A percentile compares a stretch with the other conserved stretches of the same genome.
Conservation (phyloP, 2,113 vertebrate species). For the Anas platyrhynchos region DNA sequence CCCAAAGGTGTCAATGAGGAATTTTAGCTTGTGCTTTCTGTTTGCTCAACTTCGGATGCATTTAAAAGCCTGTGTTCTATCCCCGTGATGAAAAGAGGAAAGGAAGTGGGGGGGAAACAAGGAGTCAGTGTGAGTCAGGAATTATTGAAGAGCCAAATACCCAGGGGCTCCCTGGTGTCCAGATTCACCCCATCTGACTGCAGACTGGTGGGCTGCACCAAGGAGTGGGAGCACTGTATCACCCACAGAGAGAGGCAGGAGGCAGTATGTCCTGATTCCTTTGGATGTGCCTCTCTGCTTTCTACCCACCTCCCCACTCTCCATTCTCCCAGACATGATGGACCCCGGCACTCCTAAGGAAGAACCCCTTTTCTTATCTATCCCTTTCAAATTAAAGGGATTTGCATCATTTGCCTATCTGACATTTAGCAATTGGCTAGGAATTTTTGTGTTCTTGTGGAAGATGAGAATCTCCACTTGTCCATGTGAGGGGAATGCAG, state of each 20-base stretch:
- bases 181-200: background rate
- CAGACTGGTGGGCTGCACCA: background rate
- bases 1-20: background rate
- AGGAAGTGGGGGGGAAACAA: background rate
- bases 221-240: background rate
- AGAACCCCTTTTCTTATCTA: background rate
- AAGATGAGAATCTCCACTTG: background rate
- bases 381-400: background rate
- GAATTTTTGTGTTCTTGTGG: background rate
- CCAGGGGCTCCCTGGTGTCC: background rate
- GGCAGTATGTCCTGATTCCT: background rate
- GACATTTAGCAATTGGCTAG: rapidly evolving
- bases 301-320: background rate
- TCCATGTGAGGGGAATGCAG: background rate
- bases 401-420: background rate
- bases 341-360: background rate
- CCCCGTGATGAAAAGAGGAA: background rate
- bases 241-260: background rate
- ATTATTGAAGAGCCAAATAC: background rate
- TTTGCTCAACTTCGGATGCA: background rate
- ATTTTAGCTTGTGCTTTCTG: background rate
- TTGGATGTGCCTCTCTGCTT: background rate
- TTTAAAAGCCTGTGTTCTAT: background rate
- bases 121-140: background rate
- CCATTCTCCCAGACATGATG: background rate